phyloP scores from a whole-genome alignment of 2,888 invertebrate genomes.

The Agrotis exclamationis region DNA sequence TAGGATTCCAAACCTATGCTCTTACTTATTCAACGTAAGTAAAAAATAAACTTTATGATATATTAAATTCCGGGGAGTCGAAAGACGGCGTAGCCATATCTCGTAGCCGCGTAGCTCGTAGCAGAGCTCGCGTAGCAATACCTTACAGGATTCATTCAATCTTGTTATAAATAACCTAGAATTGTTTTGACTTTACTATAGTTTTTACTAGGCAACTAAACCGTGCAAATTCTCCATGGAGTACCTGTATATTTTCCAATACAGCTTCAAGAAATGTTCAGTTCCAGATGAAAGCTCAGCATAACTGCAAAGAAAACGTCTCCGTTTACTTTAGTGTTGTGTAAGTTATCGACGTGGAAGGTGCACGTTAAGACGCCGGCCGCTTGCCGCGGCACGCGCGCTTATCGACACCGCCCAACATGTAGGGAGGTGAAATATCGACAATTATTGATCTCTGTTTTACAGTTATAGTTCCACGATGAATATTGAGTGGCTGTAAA shows the following conservation, averaged over 20 bases:
- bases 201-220: not conserved
- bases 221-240: not conserved
- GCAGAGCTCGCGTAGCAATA: constrained; percentile 16
- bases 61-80: not conserved
- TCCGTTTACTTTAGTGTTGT: constrained; percentile 64
- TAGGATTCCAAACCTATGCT: not conserved
- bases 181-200: no score
- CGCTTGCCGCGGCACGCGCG: constrained; percentile 86
- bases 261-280: constrained; percentile 20
- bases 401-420: constrained; percentile 67
- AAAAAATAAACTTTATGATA: not conserved
- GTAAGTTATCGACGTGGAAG: constrained; percentile 79
- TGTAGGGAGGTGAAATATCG: constrained; percentile 66
- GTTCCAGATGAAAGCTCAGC: constrained; percentile 32
- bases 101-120: constrained; percentile 24
- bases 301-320: constrained; percentile 58
- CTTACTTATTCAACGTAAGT: not conserved
- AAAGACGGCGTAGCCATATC: constrained; percentile 8
- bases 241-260: constrained; percentile 15
- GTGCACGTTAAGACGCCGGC: constrained; percentile 82
- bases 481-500: constrained; percentile 62
- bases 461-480: constrained; percentile 59
- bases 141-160: not conserved
- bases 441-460: constrained; percentile 60
- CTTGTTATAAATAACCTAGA: no score